phyloP scores from a whole-genome alignment of 1,140 invertebrate genomes.

The Sycophaga agraensis region DNA sequence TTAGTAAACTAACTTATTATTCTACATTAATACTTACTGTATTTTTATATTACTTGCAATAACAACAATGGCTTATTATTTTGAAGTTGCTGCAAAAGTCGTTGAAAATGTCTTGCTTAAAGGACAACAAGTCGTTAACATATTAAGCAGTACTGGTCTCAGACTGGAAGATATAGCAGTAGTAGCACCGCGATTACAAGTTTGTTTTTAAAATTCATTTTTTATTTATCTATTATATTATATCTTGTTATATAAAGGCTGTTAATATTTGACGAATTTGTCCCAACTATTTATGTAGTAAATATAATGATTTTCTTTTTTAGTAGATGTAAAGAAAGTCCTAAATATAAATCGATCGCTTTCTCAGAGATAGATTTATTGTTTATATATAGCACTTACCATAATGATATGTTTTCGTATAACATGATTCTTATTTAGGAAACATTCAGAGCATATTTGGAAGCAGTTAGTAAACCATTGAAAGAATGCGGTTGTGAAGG shows the following conservation, averaged over 20 bases:
- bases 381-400: no score
- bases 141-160: constrained; percentile 52
- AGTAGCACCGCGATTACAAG: constrained; percentile 47
- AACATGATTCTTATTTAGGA: constrained; percentile 38
- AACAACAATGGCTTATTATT: no score
- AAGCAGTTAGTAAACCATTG: constrained; percentile 35
- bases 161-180: constrained; percentile 49
- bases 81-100: constrained; percentile 53
- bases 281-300: no score
- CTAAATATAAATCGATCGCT: no score
- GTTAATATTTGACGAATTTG: no score
- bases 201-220: constrained; percentile 22
- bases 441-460: constrained; percentile 47
- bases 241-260: no score
- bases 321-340: no score
- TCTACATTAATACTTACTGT: neutral
- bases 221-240: no score
- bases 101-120: constrained; percentile 53
- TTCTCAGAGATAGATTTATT: no score
- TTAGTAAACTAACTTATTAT: neutral
- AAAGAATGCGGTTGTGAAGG: constrained; percentile 21
- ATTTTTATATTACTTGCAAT: neutral
- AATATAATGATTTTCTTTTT: no score
- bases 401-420: neutral
- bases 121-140: constrained; percentile 48